Percentiles rank a stretch among this genome's conserved stretches.
Conservation (phyloP, 2,888 invertebrate genomes). For the Lepidochitona cinerea region DNA sequence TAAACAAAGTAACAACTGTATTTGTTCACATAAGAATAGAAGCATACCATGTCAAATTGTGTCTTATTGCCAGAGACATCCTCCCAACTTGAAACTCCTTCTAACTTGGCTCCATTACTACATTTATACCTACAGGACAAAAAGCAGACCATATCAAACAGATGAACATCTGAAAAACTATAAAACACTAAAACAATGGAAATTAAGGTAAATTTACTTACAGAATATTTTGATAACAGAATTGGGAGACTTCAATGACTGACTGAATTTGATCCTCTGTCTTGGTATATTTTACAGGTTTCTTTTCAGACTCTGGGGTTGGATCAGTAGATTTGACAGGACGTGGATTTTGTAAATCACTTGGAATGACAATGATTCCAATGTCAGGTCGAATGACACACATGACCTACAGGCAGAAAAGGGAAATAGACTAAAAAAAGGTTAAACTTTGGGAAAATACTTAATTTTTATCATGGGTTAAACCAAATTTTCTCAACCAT, state of each 20-base stretch:
- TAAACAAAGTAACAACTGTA: background rate
- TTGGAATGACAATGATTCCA: conserved; percentile 37
- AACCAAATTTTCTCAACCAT: too few relatives aligned
- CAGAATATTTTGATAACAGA: conserved; percentile 40
- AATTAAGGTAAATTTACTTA: background rate
- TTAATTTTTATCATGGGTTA: too few relatives aligned
- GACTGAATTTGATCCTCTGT: conserved; percentile 41
- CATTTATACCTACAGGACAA: background rate
- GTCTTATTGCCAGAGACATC: background rate
- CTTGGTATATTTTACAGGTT: conserved; percentile 13
- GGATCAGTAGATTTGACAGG: background rate
- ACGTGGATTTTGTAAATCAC: background rate
- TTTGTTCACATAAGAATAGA: background rate
- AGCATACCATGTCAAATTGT: background rate
- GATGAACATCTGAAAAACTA: background rate
- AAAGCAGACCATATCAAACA: background rate
- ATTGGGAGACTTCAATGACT: conserved; percentile 36
- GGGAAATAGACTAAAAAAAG: too few relatives aligned
- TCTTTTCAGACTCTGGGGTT: background rate
- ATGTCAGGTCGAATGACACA: conserved; percentile 37
- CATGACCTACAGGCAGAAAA: conserved; percentile 38
- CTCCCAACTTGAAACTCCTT: background rate
- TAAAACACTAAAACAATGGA: background rate
- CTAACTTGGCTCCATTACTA: background rate
- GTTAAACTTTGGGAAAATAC: too few relatives aligned